These are phyloP conservation scores for Ranitomeya variabilis DNA, from an alignment of 2,113 vertebrate genomes.

Conservation along the genomic window DNA sequence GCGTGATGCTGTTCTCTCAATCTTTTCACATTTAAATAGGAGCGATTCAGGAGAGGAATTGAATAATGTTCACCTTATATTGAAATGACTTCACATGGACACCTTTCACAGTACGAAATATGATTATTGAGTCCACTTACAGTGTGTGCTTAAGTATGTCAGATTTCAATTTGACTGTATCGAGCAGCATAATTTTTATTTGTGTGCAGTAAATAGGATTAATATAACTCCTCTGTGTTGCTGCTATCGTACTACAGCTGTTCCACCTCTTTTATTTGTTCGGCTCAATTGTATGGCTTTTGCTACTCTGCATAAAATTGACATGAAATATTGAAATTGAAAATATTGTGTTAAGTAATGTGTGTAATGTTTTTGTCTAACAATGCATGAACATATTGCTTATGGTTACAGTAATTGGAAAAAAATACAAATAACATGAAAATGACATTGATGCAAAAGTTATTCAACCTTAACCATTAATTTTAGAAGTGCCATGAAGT, in stretches of 20 bases:
- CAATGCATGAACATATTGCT: slow-evolving; percentile 48
- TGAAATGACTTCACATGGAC: background rate
- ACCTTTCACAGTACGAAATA: background rate
- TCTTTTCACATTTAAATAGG: background rate
- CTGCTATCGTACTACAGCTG: background rate
- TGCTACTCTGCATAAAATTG: background rate
- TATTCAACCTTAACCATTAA: slow-evolving; percentile 58
- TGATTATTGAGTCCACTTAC: background rate
- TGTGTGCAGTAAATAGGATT: background rate
- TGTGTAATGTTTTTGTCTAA: slow-evolving; percentile 26
- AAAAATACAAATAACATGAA: slow-evolving; percentile 54
- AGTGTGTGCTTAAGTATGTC: background rate
- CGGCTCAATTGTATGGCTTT: background rate
- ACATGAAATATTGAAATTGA: slow-evolving; percentile 32
- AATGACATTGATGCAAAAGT: slow-evolving; percentile 42
- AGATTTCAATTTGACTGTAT: background rate
- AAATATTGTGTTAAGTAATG: slow-evolving; percentile 39
- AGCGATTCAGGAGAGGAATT: background rate
- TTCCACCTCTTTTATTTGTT: background rate
- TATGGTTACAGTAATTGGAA: slow-evolving; percentile 33
- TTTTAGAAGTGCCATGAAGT: slow-evolving; percentile 40
- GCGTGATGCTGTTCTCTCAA: background rate
- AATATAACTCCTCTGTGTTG: background rate
- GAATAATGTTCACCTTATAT: background rate
- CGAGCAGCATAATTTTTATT: background rate